These are phyloP conservation scores for Sylvietta virens DNA, from an alignment of 2,113 vertebrate genomes.

Conservation along the genomic window DNA sequence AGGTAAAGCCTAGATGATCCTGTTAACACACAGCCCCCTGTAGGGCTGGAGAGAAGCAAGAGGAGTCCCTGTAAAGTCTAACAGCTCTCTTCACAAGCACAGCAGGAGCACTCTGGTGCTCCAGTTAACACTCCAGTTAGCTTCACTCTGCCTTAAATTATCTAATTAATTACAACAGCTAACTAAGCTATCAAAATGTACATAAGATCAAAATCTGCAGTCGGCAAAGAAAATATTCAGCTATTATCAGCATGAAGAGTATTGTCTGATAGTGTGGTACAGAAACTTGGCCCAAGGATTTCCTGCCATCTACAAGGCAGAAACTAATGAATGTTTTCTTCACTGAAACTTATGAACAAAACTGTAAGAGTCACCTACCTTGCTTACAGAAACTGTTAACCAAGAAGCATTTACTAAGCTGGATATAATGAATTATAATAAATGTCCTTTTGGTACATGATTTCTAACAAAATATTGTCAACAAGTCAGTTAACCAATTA, in stretches of 20 bases:
- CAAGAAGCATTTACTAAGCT: background rate
- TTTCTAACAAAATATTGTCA: background rate
- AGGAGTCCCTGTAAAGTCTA: background rate
- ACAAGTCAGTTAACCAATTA: background rate
- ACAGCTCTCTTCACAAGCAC: background rate
- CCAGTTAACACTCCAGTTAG: background rate
- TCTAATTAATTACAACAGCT: background rate
- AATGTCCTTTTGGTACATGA: background rate
- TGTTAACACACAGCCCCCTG: background rate
- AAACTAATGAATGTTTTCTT: background rate
- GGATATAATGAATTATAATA: background rate
- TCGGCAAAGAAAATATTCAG: background rate
- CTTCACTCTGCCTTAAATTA: background rate
- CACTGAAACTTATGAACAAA: background rate
- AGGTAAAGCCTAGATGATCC: background rate
- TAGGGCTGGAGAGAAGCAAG: background rate
- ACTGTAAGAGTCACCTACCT: background rate
- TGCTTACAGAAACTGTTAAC: background rate
- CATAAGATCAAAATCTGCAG: background rate
- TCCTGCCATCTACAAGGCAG: background rate
- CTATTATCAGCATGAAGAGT: background rate
- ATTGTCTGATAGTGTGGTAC: background rate
- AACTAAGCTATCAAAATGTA: background rate
- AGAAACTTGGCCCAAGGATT: background rate
- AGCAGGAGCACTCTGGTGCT: background rate